These are phyloP conservation scores for Eueides isabella DNA, from an alignment of 1,140 invertebrate genomes.

Conservation along the genomic window DNA sequence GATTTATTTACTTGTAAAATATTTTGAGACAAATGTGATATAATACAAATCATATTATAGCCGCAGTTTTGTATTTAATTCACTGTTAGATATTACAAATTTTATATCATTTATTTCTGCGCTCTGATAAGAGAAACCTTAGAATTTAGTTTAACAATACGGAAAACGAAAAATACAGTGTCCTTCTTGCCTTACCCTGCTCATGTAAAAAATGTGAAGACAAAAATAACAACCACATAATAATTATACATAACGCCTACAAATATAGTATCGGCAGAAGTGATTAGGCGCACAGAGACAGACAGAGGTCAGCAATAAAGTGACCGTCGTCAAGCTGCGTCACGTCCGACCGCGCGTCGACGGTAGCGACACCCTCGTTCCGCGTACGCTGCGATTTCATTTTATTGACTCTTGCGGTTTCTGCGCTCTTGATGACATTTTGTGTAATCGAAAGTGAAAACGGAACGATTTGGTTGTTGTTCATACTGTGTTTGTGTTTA, in stretches of 20 bases:
- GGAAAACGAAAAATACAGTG: too few species aligned
- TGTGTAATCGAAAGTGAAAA: slow-evolving; percentile 70
- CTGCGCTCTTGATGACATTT: slow-evolving; percentile 66
- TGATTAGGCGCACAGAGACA: slow-evolving; percentile 69
- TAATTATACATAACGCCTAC: slow-evolving; percentile 30
- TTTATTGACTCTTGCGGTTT: slow-evolving; percentile 79
- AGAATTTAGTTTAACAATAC: too few species aligned
- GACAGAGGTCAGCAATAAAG: slow-evolving; percentile 80
- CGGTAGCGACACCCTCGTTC: slow-evolving; percentile 63
- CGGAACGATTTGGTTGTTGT: slow-evolving; percentile 32
- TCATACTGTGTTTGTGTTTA: not conserved
- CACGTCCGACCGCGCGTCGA: slow-evolving; percentile 69
- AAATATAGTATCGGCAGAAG: slow-evolving; percentile 52
- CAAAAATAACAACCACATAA: not conserved
- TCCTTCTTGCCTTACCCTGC: too few species aligned
- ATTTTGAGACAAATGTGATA: too few species aligned
- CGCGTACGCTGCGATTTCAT: slow-evolving; percentile 55
- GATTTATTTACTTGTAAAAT: too few species aligned
- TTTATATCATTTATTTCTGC: too few species aligned
- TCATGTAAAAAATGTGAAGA: not conserved
- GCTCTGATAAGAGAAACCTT: too few species aligned
- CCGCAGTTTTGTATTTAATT: too few species aligned
- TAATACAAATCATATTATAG: too few species aligned
- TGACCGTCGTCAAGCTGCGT: slow-evolving; percentile 75
- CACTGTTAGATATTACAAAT: too few species aligned